Evolutionary conservation across 2,797 vertebrate genomes (phyloP).

Genomic region (Ambastaia sidthimunki): DNA sequence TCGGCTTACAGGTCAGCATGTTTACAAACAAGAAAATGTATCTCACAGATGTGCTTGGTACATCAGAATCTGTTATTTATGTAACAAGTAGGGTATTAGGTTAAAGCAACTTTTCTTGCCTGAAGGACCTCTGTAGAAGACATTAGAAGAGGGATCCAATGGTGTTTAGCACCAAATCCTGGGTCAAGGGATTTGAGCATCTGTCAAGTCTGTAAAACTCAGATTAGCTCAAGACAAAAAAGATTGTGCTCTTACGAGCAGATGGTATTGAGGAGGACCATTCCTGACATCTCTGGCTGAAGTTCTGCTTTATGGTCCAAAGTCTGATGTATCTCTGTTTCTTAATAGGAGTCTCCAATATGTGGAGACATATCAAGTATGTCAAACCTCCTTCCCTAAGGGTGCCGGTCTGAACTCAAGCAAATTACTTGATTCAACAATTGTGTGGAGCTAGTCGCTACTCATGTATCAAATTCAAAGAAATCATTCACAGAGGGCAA

Average conservation of each 20-base stretch:
- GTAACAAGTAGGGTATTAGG: constrained; percentile 73
- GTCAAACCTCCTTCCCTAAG: background rate
- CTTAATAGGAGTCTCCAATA: background rate
- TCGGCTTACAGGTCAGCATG: constrained; percentile 66
- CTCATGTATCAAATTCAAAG: background rate
- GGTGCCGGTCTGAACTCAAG: background rate
- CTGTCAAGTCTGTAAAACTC: constrained; percentile 52
- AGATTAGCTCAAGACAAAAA: constrained; percentile 46
- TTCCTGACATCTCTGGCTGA: constrained; percentile 10
- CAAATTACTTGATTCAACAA: background rate
- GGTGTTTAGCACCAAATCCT: constrained; percentile 19
- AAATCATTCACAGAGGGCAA: background rate
- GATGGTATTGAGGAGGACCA: constrained; percentile 28
- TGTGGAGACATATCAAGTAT: background rate
- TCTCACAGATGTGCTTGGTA: constrained; percentile 74
- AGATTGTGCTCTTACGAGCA: constrained; percentile 37
- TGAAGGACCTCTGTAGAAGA: constrained; percentile 72
- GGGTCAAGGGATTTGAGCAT: constrained; percentile 47
- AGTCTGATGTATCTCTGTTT: background rate
- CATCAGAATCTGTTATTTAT: constrained; percentile 60
- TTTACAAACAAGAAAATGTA: constrained; percentile 78
- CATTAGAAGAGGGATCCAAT: constrained; percentile 70
- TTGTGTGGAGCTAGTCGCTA: background rate
- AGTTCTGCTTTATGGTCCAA: background rate
- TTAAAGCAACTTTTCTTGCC: constrained; percentile 68